These are phyloP conservation scores for Myiagra hebetior DNA, from an alignment of 2,113 vertebrate genomes.

Conservation along the genomic window DNA sequence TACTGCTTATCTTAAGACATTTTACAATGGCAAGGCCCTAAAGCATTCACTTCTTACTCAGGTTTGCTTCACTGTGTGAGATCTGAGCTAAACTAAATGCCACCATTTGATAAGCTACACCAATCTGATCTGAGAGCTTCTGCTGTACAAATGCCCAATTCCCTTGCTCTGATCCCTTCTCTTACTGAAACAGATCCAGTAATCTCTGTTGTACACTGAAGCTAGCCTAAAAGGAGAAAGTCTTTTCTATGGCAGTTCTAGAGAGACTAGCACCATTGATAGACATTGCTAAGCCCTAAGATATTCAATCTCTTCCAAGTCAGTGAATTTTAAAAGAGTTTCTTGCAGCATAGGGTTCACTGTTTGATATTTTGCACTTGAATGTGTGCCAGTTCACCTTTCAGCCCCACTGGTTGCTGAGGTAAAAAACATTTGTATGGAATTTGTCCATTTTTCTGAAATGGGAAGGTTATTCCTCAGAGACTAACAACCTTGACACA, in stretches of 20 bases:
- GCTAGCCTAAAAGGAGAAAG: background rate
- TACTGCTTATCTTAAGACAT: background rate
- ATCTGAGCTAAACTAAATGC: background rate
- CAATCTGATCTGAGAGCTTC: background rate
- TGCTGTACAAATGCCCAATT: background rate
- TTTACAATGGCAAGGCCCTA: background rate
- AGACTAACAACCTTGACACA: conserved; percentile 10
- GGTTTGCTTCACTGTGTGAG: background rate
- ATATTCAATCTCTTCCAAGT: conserved; percentile 9
- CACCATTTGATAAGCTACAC: background rate
- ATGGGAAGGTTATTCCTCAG: conserved; percentile 29
- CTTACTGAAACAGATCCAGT: background rate
- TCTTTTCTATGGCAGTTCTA: background rate
- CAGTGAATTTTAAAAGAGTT: background rate
- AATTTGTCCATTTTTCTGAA: background rate
- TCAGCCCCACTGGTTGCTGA: background rate
- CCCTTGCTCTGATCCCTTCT: background rate
- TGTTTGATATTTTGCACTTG: background rate
- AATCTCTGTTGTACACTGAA: background rate
- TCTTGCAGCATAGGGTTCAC: background rate
- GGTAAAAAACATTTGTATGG: background rate
- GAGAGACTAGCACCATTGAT: background rate
- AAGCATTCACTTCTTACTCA: background rate
- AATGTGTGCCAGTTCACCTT: conserved; percentile 12
- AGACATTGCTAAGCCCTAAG: background rate